Evolutionary conservation across 2,113 vertebrate genomes (phyloP), one percentile per base, ranked within the genome.

Genomic region (Strigops habroptila): DNA sequence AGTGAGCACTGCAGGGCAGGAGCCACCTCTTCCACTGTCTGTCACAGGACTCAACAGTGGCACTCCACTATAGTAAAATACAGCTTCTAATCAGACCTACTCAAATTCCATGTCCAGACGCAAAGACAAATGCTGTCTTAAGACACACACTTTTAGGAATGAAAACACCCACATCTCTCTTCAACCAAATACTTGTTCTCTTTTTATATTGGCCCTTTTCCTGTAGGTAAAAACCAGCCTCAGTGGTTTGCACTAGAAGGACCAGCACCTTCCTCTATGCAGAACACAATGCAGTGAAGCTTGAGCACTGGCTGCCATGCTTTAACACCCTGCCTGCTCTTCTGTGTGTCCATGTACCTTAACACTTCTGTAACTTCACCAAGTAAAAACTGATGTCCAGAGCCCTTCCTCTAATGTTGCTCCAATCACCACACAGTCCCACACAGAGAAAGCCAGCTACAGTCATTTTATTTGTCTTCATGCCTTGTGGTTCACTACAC

Each of bases 401-500:
- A 68, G 62, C 6, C 53, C 19, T 73, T 44, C 23, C n/a, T 37
- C 9, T 24, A 73, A 13, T 0, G 0, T 0, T 4, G 46, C 52
- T 51, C 28, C 71, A 67, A 5, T 69, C 59, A 87, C 18, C 55
- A 78, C 82, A 95, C 41, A 67, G 48, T 71, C 68, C 59, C 31
- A 64, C 85, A 88, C 84, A 2, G n/a, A 75, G 49, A 84, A 80
- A 94, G 93, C 77, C 93, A 93, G 80, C 92, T 95, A 96, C 87
- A 94, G 91, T 65, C 91, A 94, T 87, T 97, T 97, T 97, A 97
- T 97, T 97, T 95, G 93, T 97, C 80, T 94, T 96, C 97, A 98
- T 98, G 97, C 96, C 91, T 95, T 94, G 97, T 97, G 84, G 82
- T 93, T 97, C 92, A 96, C 95, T 97, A 97, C 96, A 97, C 95